Evolutionary conservation across 2,113 vertebrate species (phyloP).

Genomic region (Baryphthengus martii): DNA sequence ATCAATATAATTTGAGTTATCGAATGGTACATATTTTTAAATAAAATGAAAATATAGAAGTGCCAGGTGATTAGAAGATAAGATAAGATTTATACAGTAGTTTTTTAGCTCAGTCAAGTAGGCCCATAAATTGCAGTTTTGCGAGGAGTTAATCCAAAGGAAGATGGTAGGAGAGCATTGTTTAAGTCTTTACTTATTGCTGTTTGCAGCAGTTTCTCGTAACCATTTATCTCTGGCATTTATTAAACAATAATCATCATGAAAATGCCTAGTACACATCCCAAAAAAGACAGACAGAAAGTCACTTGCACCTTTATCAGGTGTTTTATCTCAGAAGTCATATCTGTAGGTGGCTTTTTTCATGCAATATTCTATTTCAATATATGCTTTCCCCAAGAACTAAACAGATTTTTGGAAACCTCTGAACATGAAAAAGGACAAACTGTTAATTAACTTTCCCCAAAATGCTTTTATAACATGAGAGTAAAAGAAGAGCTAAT

Average conservation of each 20-base stretch:
- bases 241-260: conserved; percentile 41
- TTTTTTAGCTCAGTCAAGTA: not conserved
- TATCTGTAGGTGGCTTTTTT: conserved; percentile 34
- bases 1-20: not conserved
- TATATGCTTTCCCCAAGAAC: not conserved
- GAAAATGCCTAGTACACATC: not conserved
- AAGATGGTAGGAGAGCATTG: not conserved
- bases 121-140: not conserved
- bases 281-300: not conserved
- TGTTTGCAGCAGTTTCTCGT: conserved; percentile 32
- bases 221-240: conserved; percentile 14
- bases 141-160: not conserved
- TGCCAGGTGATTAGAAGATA: not conserved
- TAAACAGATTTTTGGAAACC: conserved; percentile 24
- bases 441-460: conserved; percentile 8
- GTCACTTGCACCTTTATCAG: not conserved
- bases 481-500: not conserved
- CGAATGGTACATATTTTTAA: not conserved
- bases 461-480: not conserved
- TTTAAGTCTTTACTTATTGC: conserved; percentile 1
- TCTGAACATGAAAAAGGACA: conserved; percentile 22
- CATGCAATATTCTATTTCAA: conserved; percentile 24
- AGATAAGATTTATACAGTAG: not conserved
- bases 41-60: not conserved
- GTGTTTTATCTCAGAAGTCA: conserved; percentile 7